Percentiles rank a stretch among this genome's conserved stretches.
Evolutionary conservation across 2,888 invertebrate genomes (phyloP).

Genomic region (Tipula lateralis): DNA sequence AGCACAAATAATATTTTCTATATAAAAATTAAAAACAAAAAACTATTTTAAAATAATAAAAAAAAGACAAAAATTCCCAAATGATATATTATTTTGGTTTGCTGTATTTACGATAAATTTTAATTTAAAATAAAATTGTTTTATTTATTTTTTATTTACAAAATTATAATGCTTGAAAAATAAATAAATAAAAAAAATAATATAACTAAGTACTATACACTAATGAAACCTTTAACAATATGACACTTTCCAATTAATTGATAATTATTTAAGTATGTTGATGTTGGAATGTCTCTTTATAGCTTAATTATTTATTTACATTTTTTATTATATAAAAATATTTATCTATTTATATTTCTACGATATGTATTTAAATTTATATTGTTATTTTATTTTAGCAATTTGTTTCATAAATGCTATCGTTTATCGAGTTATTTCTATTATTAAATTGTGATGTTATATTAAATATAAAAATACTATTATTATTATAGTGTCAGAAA

Average conservation of each 20-base stretch:
- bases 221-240: not conserved
- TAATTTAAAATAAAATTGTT: not conserved
- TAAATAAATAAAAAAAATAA: not conserved
- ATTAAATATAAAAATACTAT: not conserved
- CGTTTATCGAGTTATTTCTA: not conserved
- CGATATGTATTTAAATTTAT: constrained; percentile 9
- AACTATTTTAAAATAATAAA: not conserved
- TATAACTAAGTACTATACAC: not conserved
- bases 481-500: constrained; percentile 45
- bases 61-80: not conserved
- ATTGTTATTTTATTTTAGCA: not conserved
- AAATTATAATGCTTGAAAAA: not conserved
- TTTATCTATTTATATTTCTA: not conserved
- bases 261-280: not conserved
- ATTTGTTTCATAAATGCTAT: not conserved
- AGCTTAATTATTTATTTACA: not conserved
- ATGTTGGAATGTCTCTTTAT: not conserved
- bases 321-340: not conserved
- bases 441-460: not conserved
- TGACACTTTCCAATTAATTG: not conserved
- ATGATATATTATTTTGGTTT: constrained; percentile 11
- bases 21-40: not conserved
- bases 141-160: not conserved
- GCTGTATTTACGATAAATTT: constrained; percentile 24
- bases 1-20: constrained; percentile 20